Conservation (phyloP, 2,888 invertebrate genomes). For the Sturmia bella region DNA sequence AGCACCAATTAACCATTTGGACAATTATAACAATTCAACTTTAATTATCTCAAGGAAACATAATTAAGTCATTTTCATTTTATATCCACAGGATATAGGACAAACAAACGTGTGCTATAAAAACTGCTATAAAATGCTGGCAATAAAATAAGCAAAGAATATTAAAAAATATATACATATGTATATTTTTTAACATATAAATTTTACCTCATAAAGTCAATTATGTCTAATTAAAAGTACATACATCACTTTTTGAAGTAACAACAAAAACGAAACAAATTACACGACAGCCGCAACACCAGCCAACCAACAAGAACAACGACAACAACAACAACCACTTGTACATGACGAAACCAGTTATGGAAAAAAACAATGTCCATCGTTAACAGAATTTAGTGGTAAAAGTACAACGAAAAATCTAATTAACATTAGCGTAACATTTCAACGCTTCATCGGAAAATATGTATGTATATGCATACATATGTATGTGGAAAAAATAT, state of each 20-base stretch:
- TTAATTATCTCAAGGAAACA: slow-evolving; percentile 32
- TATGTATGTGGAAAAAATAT: slow-evolving; percentile 35
- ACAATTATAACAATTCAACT: background rate
- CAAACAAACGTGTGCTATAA: slow-evolving; percentile 22
- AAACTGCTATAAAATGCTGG: slow-evolving; percentile 40
- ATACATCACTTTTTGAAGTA: slow-evolving; percentile 62
- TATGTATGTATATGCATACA: slow-evolving; percentile 8
- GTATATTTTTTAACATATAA: slow-evolving; percentile 49
- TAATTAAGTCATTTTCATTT: slow-evolving; percentile 55
- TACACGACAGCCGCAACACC: slow-evolving; percentile 56
- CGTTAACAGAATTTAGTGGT: slow-evolving; percentile 42
- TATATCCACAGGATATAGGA: slow-evolving; percentile 50
- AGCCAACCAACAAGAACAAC: slow-evolving; percentile 26
- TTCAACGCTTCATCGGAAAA: slow-evolving; percentile 68
- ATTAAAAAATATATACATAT: background rate
- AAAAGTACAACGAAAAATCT: slow-evolving; percentile 60
- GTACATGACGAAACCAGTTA: slow-evolving; percentile 24
- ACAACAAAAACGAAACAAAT: slow-evolving; percentile 46
- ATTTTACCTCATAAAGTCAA: slow-evolving; percentile 61
- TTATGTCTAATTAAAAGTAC: slow-evolving; percentile 69
- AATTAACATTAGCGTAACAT: slow-evolving; percentile 70
- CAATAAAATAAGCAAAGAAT: slow-evolving; percentile 41
- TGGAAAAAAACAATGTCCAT: slow-evolving; percentile 45
- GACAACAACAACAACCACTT: slow-evolving; percentile 19
- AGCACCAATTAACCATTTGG: no score